Base-by-base conservation (phyloP, 2,888 invertebrate species). In the Aphidoletes aphidimyza region DNA sequence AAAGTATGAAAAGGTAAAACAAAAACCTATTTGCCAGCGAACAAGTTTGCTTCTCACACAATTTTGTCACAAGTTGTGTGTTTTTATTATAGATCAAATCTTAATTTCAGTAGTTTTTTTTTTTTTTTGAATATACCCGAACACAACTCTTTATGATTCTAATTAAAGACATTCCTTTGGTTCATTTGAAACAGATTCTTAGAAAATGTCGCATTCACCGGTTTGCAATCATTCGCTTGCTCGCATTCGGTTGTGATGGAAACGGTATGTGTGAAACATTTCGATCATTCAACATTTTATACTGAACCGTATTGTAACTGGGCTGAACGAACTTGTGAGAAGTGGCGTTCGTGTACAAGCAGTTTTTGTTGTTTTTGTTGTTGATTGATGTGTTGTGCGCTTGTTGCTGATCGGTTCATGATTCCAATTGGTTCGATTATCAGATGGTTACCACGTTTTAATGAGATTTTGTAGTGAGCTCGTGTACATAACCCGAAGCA, bases 371-470 rank as follows among this genome's bases (percentile, higher is more conserved):
- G 39, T 39, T 39, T 5, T 39, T 5, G 11, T 47, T 47, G 11
- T 69, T 69, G 69, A 69, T 69, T 69, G 69, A 69, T 69, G 17
- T 69, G 30, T 69, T 26, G 34, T 69, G 69, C 30, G 26, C 11
- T 30, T 69, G 69, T 1, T 69, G 69, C 14, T 34, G 69, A 69
- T 69, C 69, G 69, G n/a, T 69, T 69, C 69, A 34, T 69, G 69
- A 30, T 69, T 69, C 54, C 69, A 69, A 69, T 69, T 69, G 69
- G 69, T 30, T 69, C 69, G 69, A 69, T 69, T 69, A 69, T 69
- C 69, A 69, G 69, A 69, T 69, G 69, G 69, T 69, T 69, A 69
- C 69, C 54, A 54, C 54, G 54, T 54, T 69, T n/a, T 69, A 69
- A 69, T 69, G 69, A 69, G 34, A 69, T 69, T 69, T 69, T 34